A percentile compares a stretch with the other conserved stretches of the same genome.
phyloP scores from a whole-genome alignment of 2,888 invertebrate genomes.

The Ormyrus thymus region DNA sequence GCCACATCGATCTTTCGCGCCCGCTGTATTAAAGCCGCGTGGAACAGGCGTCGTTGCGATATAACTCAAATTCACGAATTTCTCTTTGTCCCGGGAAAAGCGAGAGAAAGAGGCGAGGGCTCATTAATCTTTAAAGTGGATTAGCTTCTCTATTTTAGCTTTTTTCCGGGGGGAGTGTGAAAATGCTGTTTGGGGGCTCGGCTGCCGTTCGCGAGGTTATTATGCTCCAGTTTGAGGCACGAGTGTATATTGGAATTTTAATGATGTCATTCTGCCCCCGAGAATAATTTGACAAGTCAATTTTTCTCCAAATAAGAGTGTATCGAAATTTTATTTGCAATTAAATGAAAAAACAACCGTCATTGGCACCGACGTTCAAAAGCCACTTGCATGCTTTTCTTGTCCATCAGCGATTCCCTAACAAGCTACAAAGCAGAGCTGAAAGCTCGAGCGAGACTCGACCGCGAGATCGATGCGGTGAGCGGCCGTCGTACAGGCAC shows the following conservation, averaged over 20 bases:
- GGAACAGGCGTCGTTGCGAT: conserved; percentile 24
- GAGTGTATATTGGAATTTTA: background rate
- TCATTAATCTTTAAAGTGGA: conserved; percentile 52
- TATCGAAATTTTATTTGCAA: too few species aligned
- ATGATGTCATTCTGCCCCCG: background rate
- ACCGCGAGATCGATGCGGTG: background rate
- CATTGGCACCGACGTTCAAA: too few species aligned
- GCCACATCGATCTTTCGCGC: conserved; percentile 41
- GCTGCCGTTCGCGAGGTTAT: too few species aligned
- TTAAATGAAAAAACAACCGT: too few species aligned
- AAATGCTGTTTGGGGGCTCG: background rate
- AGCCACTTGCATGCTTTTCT: too few species aligned
- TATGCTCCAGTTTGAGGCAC: background rate
- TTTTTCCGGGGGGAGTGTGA: background rate
- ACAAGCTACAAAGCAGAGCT: too few species aligned
- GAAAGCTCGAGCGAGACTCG: too few species aligned
- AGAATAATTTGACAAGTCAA: too few species aligned
- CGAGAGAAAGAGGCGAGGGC: background rate
- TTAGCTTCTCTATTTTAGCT: conserved; percentile 24
- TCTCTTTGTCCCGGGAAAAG: conserved; percentile 41
- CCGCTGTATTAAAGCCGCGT: conserved; percentile 22
- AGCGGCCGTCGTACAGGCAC: too few species aligned
- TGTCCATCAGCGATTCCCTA: too few species aligned
- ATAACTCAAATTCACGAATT: conserved; percentile 47
- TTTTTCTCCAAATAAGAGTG: too few species aligned